Conservation (phyloP, 2,113 vertebrate genomes). For the Heterochromis multidens region DNA sequence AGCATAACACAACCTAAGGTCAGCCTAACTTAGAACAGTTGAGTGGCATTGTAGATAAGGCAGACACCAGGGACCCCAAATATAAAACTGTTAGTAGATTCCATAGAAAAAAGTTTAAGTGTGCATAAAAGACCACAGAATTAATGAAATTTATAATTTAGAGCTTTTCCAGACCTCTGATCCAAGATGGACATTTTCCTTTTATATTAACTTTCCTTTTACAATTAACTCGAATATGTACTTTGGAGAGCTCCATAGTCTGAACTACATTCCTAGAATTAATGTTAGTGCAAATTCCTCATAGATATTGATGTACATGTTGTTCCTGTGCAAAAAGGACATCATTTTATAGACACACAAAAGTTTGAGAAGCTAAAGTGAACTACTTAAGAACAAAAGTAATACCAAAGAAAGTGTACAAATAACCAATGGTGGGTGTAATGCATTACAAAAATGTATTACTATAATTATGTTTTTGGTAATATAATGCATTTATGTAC, state of each 20-base stretch:
- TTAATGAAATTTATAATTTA: not conserved
- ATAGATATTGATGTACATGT: not conserved
- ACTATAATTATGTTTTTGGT: not conserved
- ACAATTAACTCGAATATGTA: too few relatives aligned
- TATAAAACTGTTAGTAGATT: not conserved
- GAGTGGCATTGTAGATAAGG: too few relatives aligned
- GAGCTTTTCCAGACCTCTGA: not conserved
- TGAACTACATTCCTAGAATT: not conserved
- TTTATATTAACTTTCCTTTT: too few relatives aligned
- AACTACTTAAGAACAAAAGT: not conserved
- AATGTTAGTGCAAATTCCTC: not conserved
- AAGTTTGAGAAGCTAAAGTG: not conserved
- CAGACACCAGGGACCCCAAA: not conserved
- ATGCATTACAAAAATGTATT: not conserved
- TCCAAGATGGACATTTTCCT: not conserved
- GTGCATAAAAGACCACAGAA: too few relatives aligned
- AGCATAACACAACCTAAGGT: not conserved
- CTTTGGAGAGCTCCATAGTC: not conserved
- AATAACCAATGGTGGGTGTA: not conserved
- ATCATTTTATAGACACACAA: not conserved
- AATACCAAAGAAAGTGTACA: not conserved
- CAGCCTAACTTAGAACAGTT: too few relatives aligned
- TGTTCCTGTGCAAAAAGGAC: not conserved
- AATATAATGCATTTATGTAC: not conserved
- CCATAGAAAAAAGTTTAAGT: not conserved